Percentiles rank a stretch among this genome's conserved stretches.
phyloP scores from a whole-genome alignment of 2,888 invertebrate species.

The Spodoptera picta region DNA sequence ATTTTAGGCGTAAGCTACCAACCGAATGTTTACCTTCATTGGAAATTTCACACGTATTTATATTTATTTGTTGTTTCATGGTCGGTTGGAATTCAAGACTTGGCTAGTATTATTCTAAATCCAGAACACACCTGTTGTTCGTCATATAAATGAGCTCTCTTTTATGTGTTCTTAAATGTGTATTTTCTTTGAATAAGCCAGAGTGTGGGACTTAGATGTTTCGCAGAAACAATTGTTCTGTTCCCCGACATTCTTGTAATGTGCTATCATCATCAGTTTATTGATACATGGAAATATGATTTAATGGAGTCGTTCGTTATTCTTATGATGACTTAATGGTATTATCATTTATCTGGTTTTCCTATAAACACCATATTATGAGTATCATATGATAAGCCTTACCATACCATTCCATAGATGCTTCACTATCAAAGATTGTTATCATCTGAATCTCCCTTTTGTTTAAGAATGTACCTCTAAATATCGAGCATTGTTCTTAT shows the following conservation, averaged over 20 bases:
- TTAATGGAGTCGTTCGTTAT: conserved; percentile 13
- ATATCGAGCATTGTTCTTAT: no score
- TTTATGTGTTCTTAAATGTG: conserved; percentile 25
- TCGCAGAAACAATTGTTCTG: conserved; percentile 38
- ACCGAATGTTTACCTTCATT: conserved; percentile 28
- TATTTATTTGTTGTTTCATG: conserved; percentile 5
- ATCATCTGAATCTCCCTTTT: no score
- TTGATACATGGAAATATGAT: conserved; percentile 23
- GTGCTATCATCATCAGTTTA: conserved; percentile 26
- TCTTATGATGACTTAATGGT: conserved; percentile 1
- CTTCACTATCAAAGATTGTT: no score
- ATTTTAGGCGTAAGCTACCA: conserved; percentile 29
- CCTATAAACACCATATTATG: neutral
- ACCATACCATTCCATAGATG: no score
- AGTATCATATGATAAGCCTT: no score
- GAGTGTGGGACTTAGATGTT: conserved; percentile 27
- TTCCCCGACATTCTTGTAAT: conserved; percentile 29
- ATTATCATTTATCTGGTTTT: conserved; percentile 3
- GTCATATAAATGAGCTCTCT: conserved; percentile 26
- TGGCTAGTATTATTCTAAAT: conserved; percentile 26
- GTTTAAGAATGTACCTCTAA: no score
- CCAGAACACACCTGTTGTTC: conserved; percentile 35
- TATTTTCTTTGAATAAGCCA: conserved; percentile 14
- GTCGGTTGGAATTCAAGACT: conserved; percentile 5
- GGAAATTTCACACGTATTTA: conserved; percentile 15